A percentile compares a stretch with the other conserved stretches of the same genome.
These are phyloP conservation scores for Meiosimyza platycephala DNA, from an alignment of 2,888 invertebrate species.

Conservation along the genomic window DNA sequence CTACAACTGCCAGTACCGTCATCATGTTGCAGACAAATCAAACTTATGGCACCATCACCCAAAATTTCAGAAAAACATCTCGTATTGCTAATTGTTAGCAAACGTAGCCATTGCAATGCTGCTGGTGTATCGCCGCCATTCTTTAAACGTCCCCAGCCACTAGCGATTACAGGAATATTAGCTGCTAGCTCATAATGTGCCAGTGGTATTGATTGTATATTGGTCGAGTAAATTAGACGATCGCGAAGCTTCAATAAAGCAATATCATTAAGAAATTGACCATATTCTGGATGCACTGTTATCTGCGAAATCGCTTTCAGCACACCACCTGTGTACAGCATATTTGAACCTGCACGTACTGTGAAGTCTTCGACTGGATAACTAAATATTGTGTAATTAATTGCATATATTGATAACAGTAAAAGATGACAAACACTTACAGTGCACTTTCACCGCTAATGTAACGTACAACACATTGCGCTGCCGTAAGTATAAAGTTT, in stretches of 20 bases:
- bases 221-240: not conserved
- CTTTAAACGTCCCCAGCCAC: conserved; percentile 36
- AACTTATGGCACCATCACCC: conserved; percentile 41
- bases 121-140: conserved; percentile 52
- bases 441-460: not conserved
- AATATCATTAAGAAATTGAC: conserved; percentile 1
- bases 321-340: not conserved
- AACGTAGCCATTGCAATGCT: conserved; percentile 54
- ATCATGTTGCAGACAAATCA: conserved; percentile 56
- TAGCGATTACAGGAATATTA: not conserved
- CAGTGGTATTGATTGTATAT: conserved; percentile 13
- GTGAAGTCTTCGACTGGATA: conserved; percentile 20
- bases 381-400: conserved; percentile 13
- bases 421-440: not conserved
- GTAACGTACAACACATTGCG: conserved; percentile 57
- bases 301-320: not conserved
- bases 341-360: not conserved
- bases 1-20: conserved; percentile 55
- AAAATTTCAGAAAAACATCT: conserved; percentile 39
- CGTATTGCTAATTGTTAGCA: conserved; percentile 46
- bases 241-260: conserved; percentile 2
- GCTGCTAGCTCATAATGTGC: not conserved
- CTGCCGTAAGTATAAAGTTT: conserved; percentile 58
- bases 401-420: not conserved
- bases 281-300: not conserved